Evolutionary conservation across 1,140 invertebrate genomes (phyloP).

Genomic region (Tetranychus cinnabarinus): DNA sequence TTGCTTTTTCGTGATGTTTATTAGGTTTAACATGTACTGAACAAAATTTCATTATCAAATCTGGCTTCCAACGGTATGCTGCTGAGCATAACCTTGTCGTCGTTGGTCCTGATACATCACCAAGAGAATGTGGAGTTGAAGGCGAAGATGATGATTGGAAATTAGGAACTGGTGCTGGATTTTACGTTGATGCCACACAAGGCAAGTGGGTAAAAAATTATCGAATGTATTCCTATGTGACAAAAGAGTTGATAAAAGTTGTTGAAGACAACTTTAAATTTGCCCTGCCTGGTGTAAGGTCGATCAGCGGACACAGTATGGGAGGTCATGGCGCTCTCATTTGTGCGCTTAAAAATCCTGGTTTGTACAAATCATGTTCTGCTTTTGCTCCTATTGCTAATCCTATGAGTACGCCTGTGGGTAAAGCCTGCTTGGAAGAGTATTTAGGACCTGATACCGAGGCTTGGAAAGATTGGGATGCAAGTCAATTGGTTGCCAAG

Average conservation of each 20-base stretch:
- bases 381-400: constrained; percentile 93
- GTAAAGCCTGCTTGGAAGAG: constrained; percentile 56
- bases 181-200: constrained; percentile 76
- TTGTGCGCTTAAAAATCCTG: constrained; percentile 72
- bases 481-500: constrained; percentile 49
- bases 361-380: constrained; percentile 64
- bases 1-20: not conserved
- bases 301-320: constrained; percentile 39
- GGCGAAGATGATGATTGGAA: constrained; percentile 76
- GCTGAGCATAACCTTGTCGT: constrained; percentile 55
- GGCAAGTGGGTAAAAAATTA: constrained; percentile 84
- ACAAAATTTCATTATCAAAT: constrained; percentile 86
- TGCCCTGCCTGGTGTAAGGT: not conserved
- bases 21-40: constrained; percentile 67
- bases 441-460: constrained; percentile 47
- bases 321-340: constrained; percentile 89
- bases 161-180: constrained; percentile 83
- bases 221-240: constrained; percentile 89
- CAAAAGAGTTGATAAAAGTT: constrained; percentile 34
- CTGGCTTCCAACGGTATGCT: constrained; percentile 69
- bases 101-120: constrained; percentile 85
- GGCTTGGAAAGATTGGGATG: constrained; percentile 67
- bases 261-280: constrained; percentile 11
- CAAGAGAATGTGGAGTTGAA: constrained; percentile 56
- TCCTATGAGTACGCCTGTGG: constrained; percentile 61